These are phyloP conservation scores for Ctenopoma multispine DNA, from an alignment of 2,797 vertebrate species.

Conservation along the genomic window DNA sequence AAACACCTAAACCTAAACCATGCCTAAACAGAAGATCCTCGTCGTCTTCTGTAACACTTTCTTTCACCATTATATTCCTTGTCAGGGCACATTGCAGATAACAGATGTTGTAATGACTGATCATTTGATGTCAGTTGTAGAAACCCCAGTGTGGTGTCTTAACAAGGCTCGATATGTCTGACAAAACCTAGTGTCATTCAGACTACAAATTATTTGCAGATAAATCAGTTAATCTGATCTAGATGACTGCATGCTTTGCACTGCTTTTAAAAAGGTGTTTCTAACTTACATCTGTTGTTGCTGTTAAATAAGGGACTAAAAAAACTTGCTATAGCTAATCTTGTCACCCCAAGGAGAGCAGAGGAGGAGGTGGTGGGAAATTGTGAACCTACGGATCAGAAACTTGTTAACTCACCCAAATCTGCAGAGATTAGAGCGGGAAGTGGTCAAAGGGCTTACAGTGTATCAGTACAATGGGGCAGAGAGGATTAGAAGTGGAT, in stretches of 20 bases:
- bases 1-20: background rate
- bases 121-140: background rate
- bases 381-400: conserved; percentile 54
- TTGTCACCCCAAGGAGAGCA: conserved; percentile 25
- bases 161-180: background rate
- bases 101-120: background rate
- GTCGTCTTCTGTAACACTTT: too few relatives aligned
- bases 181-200: too few relatives aligned
- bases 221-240: background rate
- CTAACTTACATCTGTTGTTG: background rate
- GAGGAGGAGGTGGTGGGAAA: conserved; percentile 21
- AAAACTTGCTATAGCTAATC: conserved; percentile 25
- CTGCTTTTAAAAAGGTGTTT: background rate
- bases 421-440: conserved; percentile 75
- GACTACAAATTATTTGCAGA: too few relatives aligned
- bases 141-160: background rate
- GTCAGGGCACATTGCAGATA: background rate
- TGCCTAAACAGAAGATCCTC: too few relatives aligned
- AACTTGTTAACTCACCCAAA: conserved; percentile 74
- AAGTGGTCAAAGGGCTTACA: conserved; percentile 76
- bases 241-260: background rate
- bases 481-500: conserved; percentile 74
- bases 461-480: conserved; percentile 73
- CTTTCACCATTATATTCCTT: too few relatives aligned
- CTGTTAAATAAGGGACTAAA: background rate